Conservation (phyloP, 1,140 invertebrate species). For the Aleiodes sp. region DNA sequence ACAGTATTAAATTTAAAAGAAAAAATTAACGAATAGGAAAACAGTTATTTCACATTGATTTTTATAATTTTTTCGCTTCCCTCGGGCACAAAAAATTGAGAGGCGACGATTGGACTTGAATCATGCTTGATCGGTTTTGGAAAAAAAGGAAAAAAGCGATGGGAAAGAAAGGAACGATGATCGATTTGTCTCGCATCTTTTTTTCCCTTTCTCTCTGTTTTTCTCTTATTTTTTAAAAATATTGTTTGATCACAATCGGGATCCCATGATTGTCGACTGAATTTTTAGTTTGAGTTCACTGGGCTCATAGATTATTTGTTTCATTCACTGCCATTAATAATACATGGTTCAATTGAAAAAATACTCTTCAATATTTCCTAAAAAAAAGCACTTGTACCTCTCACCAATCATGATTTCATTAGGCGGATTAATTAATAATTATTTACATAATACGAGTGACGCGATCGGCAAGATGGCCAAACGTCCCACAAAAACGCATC, state of each 20-base stretch:
- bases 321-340: not conserved
- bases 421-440: slow-evolving; percentile 6
- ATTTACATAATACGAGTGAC: slow-evolving; percentile 7
- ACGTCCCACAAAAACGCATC: not conserved
- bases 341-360: not conserved
- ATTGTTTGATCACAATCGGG: not conserved
- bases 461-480: not conserved
- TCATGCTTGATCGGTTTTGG: slow-evolving; percentile 19
- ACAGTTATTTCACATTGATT: not conserved
- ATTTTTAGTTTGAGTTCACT: not conserved
- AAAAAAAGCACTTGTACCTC: slow-evolving; percentile 4
- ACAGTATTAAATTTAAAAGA: not conserved
- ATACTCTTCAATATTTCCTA: not conserved
- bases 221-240: not conserved
- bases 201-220: not conserved
- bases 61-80: not conserved
- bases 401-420: not conserved
- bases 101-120: not conserved
- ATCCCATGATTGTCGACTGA: not conserved
- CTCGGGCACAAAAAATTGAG: not conserved
- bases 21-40: not conserved
- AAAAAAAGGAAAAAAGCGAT: not conserved
- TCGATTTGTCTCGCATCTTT: slow-evolving; percentile 20
- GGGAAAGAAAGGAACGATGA: not conserved
- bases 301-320: not conserved